These are phyloP conservation scores for Premnoplex brunnescens DNA, from an alignment of 2,797 vertebrate species.

Conservation along the genomic window DNA sequence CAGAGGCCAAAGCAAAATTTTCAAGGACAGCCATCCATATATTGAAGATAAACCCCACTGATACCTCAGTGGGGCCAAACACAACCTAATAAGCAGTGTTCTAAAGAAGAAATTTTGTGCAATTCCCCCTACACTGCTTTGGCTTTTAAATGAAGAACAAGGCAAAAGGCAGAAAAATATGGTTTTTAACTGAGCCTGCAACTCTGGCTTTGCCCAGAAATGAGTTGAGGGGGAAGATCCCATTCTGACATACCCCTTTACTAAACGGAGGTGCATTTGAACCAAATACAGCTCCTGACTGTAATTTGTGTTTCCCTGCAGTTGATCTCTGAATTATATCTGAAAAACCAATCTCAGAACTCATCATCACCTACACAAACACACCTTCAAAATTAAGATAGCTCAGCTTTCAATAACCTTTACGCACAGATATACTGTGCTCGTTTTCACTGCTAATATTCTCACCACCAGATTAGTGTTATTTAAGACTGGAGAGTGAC, in stretches of 20 bases:
- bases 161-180: background rate
- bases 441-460: background rate
- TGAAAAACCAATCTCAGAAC: conserved; percentile 23
- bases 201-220: background rate
- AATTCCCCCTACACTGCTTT: background rate
- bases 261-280: background rate
- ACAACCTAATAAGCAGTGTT: background rate
- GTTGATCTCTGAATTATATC: background rate
- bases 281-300: background rate
- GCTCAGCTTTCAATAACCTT: conserved; percentile 34
- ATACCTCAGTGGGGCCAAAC: background rate
- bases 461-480: background rate
- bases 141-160: background rate
- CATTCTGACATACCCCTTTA: background rate
- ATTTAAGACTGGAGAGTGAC: background rate
- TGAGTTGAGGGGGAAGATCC: background rate
- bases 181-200: background rate
- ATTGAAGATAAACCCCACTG: background rate
- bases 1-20: background rate
- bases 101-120: background rate
- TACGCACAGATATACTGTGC: background rate
- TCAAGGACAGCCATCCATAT: background rate
- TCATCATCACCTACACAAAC: conserved; percentile 8
- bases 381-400: conserved; percentile 3
- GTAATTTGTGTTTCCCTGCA: background rate